These are phyloP conservation scores for Melipona quadrifasciata DNA, from an alignment of 1,140 invertebrate species.

Conservation along the genomic window DNA sequence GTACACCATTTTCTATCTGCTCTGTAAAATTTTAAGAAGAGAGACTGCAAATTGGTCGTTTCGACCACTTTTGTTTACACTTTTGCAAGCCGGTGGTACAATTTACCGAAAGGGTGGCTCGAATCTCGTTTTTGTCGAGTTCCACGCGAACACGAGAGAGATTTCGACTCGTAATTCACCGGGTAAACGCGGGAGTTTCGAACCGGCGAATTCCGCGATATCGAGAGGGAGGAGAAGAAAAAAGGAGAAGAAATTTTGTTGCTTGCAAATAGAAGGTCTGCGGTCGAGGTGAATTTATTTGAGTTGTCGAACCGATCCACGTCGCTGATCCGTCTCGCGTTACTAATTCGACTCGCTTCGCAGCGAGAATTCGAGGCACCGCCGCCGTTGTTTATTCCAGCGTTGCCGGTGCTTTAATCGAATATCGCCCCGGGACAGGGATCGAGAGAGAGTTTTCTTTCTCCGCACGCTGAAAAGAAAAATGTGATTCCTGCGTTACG, in stretches of 20 bases:
- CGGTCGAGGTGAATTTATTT: neutral
- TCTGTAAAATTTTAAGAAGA: too few relatives aligned
- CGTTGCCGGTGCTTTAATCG: neutral
- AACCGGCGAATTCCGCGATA: neutral
- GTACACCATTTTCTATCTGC: too few relatives aligned
- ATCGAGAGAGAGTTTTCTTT: neutral
- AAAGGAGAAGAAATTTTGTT: neutral
- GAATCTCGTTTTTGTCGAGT: too few relatives aligned
- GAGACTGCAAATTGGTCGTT: too few relatives aligned
- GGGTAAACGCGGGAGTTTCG: neutral
- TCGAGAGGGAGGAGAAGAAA: too few relatives aligned
- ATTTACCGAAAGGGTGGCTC: too few relatives aligned
- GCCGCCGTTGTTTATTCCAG: neutral
- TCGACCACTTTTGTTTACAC: too few relatives aligned
- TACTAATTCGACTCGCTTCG: neutral
- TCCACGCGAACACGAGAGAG: too few relatives aligned
- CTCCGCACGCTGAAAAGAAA: neutral
- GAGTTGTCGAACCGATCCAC: neutral
- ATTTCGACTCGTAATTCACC: neutral
- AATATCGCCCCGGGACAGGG: neutral
- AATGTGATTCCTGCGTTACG: neutral
- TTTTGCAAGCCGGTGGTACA: too few relatives aligned
- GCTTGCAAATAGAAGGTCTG: neutral
- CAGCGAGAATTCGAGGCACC: neutral
- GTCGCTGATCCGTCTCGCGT: neutral